phyloP scores from a whole-genome alignment of 2,888 invertebrate species.

The Scrobipalpa costella region DNA sequence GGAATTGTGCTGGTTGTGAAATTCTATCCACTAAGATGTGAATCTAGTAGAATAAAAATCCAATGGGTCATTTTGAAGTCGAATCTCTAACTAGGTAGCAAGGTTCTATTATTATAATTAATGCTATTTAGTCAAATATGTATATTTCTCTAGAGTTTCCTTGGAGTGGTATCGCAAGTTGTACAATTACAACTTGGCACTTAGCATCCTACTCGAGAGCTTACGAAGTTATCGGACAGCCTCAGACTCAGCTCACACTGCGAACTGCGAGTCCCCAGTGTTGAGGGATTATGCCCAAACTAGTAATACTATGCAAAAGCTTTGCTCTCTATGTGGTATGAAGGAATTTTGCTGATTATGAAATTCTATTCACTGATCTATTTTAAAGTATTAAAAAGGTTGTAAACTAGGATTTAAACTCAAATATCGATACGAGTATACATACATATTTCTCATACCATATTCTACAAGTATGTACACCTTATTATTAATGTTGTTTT shows the following conservation, averaged over 20 bases:
- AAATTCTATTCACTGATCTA: background rate
- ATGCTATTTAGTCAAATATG: background rate
- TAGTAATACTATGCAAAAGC: slow-evolving; percentile 3
- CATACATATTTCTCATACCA: no score
- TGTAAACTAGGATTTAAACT: no score
- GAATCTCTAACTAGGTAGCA: no score
- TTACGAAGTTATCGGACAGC: slow-evolving; percentile 1
- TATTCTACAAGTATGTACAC: no score
- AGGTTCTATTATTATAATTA: no score
- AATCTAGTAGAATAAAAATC: no score
- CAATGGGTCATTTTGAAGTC: no score
- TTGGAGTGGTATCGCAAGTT: background rate
- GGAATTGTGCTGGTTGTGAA: no score
- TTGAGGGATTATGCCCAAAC: slow-evolving; percentile 9
- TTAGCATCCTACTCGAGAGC: background rate
- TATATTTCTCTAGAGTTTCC: background rate
- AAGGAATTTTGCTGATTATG: background rate
- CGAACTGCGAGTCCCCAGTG: background rate
- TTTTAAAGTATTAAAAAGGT: no score
- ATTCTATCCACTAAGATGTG: background rate
- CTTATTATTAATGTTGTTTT: no score
- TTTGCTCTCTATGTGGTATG: background rate
- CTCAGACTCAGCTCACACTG: background rate
- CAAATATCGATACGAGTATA: no score
- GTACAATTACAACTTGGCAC: slow-evolving; percentile 19